Conservation (phyloP, 1,140 invertebrate genomes). For the Brachionus manjavacas region DNA sequence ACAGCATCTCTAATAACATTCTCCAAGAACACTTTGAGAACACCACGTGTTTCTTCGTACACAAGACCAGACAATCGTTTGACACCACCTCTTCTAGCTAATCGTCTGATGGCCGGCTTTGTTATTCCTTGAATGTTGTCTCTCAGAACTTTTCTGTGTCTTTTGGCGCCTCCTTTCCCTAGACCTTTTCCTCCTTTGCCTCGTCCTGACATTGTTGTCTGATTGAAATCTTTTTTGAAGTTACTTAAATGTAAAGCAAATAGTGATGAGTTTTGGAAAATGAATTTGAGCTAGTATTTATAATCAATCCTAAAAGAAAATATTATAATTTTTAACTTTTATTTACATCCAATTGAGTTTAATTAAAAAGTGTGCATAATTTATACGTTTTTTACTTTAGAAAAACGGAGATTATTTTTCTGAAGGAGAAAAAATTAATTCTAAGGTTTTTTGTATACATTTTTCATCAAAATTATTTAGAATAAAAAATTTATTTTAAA, state of each 20-base stretch:
- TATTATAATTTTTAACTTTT: not conserved
- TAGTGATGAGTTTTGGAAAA: too few species aligned
- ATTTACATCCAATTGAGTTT: not conserved
- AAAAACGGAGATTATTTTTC: too few species aligned
- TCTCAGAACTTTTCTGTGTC: constrained; percentile 57
- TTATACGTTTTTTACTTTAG: not conserved
- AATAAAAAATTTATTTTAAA: too few species aligned
- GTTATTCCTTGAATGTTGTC: constrained; percentile 74
- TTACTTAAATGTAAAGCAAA: too few species aligned
- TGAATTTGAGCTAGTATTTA: not conserved
- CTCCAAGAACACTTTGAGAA: constrained; percentile 41
- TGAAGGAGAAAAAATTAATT: too few species aligned
- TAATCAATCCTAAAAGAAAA: not conserved
- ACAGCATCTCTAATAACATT: constrained; percentile 54
- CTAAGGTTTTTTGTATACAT: too few species aligned
- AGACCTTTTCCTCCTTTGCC: constrained; percentile 53
- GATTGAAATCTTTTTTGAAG: too few species aligned
- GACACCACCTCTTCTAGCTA: constrained; percentile 70
- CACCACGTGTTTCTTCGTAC: constrained; percentile 35
- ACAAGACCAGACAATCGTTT: constrained; percentile 69
- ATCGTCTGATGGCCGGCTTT: constrained; percentile 64
- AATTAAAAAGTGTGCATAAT: not conserved
- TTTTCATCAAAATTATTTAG: too few species aligned
- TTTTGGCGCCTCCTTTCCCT: constrained; percentile 53
- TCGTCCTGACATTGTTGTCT: constrained; percentile 52